Base-by-base conservation (phyloP, 2,113 vertebrate genomes). In the Andinoacara biseriatus region DNA sequence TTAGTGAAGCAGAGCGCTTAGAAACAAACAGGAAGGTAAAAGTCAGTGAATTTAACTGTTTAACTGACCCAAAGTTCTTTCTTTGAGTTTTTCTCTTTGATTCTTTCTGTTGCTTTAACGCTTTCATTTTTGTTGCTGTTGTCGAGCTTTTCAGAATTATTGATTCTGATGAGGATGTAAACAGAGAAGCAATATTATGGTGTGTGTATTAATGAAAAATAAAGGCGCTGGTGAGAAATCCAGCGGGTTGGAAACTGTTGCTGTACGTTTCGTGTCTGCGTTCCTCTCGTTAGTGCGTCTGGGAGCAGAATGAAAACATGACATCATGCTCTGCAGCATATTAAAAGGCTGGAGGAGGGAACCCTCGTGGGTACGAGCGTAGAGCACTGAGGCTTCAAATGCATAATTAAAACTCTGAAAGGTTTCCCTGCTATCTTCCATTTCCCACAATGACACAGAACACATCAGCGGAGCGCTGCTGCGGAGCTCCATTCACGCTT, bases 401-500 rank as follows among this genome's bases (percentile, higher is more conserved):
- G 46, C 60, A 85, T 85, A 83, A 87, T 90, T 85, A 86, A 88
- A 88, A 77, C 35, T 33, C 2, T 78, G 58, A 87, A 75, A 78
- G 82, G 75, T 83, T 90, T 90, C 26, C 0, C 35, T 65, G 69
- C 72, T 60, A 52, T 67, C 74, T 65, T 81, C 65, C 77, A 65
- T 83, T 88, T 74, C 80, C 80, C 58, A 40, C 54, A 24, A 10
- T n/a, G 56, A 85, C 81, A 84, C 56, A 10, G 78, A 74, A 38
- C n/a, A 10, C 65, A 76, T 84, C 62, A 82, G 78, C 59, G 31
- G 58, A n/a, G 20, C 61, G 3, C 78, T 14, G 62, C 63, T 49
- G 79, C 78, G 76, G 56, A 87, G 85, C 87, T 63, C 29, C 10
- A 31, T 56, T 75, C 79, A 61, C 3, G 65, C 74, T 61, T 72